Evolutionary conservation across 2,113 vertebrate genomes (phyloP).

Genomic region (Sinosuthora webbiana): DNA sequence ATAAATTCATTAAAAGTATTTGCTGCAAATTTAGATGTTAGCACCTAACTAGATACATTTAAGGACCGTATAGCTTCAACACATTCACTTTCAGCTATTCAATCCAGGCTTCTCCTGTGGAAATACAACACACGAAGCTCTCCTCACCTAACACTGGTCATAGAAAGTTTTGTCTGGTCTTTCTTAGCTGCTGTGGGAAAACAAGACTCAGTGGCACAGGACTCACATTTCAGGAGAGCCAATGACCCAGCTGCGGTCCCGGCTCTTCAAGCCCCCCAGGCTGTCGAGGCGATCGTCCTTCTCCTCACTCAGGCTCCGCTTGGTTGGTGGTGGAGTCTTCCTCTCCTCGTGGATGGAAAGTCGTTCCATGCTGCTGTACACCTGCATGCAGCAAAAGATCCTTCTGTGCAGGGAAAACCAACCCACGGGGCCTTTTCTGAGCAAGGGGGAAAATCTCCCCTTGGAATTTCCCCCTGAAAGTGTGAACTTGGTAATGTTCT

Average conservation of each 20-base stretch:
- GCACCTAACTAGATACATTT: background rate
- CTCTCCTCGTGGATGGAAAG: conserved; percentile 92
- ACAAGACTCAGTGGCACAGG: background rate
- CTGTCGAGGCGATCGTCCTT: conserved; percentile 86
- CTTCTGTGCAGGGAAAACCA: background rate
- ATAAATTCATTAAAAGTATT: background rate
- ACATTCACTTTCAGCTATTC: background rate
- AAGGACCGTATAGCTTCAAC: background rate
- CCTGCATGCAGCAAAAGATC: conserved; percentile 67
- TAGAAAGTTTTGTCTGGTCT: background rate
- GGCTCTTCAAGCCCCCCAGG: conserved; percentile 82
- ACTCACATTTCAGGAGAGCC: conserved; percentile 95
- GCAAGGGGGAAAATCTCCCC: background rate
- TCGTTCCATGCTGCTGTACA: conserved; percentile 97
- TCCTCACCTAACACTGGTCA: background rate
- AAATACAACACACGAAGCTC: background rate
- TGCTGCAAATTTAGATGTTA: background rate
- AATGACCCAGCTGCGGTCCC: conserved; percentile 91
- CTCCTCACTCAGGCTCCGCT: conserved; percentile 94
- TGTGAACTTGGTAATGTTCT: background rate
- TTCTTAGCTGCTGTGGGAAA: background rate
- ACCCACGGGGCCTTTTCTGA: background rate
- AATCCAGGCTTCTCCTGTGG: background rate
- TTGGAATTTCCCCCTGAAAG: background rate
- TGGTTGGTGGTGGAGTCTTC: conserved; percentile 86